Evolutionary conservation across 2,113 vertebrate species (phyloP).

Genomic region (Accipiter cooperii): DNA sequence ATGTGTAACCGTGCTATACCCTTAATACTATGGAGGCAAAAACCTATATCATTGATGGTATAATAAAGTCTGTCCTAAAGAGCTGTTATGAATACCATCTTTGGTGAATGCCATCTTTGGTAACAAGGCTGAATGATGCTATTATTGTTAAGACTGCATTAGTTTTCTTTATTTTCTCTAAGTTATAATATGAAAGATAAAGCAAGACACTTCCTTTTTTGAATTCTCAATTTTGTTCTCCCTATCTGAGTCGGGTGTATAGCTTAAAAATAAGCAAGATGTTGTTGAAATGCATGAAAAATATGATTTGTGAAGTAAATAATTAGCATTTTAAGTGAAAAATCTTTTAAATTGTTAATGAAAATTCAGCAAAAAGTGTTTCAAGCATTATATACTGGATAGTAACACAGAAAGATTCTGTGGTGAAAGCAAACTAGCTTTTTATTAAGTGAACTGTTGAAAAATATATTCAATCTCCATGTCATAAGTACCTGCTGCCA

Average conservation of each 20-base stretch:
- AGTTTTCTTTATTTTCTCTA: not conserved
- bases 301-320: conserved; percentile 14
- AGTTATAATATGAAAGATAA: not conserved
- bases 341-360: not conserved
- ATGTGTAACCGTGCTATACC: not conserved
- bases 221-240: not conserved
- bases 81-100: not conserved
- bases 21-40: not conserved
- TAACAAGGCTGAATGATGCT: not conserved
- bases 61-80: not conserved
- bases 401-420: not conserved
- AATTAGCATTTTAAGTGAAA: not conserved
- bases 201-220: not conserved
- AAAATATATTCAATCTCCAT: not conserved
- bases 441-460: not conserved
- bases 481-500: not conserved
- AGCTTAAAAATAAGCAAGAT: conserved; percentile 13
- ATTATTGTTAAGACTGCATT: not conserved
- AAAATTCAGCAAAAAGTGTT: not conserved
- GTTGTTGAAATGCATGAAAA: not conserved
- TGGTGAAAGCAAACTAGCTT: not conserved
- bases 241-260: not conserved
- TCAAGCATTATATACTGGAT: not conserved
- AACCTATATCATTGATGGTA: not conserved
- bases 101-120: not conserved